phyloP scores from a whole-genome alignment of 2,113 vertebrate genomes.

The Salvelinus namaycush region DNA sequence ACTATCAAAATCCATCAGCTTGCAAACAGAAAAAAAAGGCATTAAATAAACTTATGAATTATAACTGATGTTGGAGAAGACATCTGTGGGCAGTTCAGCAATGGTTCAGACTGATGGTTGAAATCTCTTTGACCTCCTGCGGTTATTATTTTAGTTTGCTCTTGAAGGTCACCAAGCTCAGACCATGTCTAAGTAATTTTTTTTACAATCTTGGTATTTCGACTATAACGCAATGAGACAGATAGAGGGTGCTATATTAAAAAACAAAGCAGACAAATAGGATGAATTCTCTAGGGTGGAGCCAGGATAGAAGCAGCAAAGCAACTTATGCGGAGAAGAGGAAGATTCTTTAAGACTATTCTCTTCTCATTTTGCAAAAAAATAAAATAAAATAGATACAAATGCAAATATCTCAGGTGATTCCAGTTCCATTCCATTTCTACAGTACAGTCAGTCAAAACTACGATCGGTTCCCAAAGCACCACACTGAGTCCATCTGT shows the following conservation, averaged over 20 bases:
- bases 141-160: background rate
- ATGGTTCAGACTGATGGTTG: background rate
- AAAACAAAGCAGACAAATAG: background rate
- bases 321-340: background rate
- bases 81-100: conserved; percentile 4
- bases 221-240: background rate
- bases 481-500: background rate
- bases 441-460: background rate
- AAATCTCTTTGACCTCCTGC: background rate
- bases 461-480: background rate
- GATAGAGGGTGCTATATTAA: background rate
- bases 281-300: background rate
- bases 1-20: background rate
- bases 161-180: background rate
- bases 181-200: background rate
- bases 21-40: background rate
- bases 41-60: background rate
- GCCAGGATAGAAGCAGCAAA: background rate
- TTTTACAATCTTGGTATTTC: background rate
- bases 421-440: background rate
- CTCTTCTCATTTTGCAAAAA: background rate
- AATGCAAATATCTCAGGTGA: background rate
- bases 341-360: background rate
- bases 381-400: background rate
- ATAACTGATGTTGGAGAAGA: background rate